Evolutionary conservation across 2,888 invertebrate genomes (phyloP).

Genomic region (Alviniconcha strummeri): DNA sequence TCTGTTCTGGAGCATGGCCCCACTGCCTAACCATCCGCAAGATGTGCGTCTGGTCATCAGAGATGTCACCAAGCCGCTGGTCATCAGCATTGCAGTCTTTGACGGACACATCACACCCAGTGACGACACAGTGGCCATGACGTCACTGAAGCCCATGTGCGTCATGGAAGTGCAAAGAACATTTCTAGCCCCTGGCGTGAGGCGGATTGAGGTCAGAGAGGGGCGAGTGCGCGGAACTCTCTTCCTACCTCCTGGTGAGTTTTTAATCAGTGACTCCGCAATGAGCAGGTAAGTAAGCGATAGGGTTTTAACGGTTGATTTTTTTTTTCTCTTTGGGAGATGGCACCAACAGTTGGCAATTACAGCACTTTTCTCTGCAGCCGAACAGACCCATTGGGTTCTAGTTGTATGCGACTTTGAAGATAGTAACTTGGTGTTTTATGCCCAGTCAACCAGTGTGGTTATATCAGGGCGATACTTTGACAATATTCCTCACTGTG

Average conservation of each 20-base stretch:
- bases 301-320: too few species aligned
- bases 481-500: too few species aligned
- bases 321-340: too few species aligned
- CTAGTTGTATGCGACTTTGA: too few species aligned
- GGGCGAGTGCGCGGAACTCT: slow-evolving; percentile 37
- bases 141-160: not conserved
- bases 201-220: slow-evolving; percentile 34
- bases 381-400: too few species aligned
- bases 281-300: too few species aligned
- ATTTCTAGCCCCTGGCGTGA: slow-evolving; percentile 30
- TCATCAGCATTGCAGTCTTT: slow-evolving; percentile 46
- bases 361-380: too few species aligned
- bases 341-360: too few species aligned
- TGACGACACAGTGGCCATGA: slow-evolving; percentile 20
- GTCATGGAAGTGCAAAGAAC: not conserved
- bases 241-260: slow-evolving; percentile 39
- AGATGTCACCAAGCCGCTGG: slow-evolving; percentile 53
- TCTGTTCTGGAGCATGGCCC: slow-evolving; percentile 57
- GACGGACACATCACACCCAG: slow-evolving; percentile 41
- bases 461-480: too few species aligned
- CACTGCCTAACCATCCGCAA: slow-evolving; percentile 37
- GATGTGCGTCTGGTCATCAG: slow-evolving; percentile 49
- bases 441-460: too few species aligned
- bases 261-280: too few species aligned
- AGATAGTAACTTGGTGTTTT: too few species aligned